phyloP scores from a whole-genome alignment of 1,140 invertebrate species.

The Aphidius gifuensis region DNA sequence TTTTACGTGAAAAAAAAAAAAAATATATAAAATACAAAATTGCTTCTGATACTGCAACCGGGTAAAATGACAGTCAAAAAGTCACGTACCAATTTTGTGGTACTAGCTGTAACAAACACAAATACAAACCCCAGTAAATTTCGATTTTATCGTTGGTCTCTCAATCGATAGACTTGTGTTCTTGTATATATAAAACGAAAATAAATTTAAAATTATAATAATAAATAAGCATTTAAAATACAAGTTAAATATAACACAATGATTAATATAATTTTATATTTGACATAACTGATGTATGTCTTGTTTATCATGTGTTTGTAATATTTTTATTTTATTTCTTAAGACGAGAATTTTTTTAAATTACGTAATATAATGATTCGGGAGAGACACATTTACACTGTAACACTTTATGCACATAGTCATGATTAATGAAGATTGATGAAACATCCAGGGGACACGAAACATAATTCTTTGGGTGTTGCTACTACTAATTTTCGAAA shows the following conservation, averaged over 20 bases:
- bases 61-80: constrained; percentile 22
- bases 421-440: constrained; percentile 27
- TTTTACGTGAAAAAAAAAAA: constrained; percentile 6
- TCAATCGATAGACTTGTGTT: not conserved
- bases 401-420: not conserved
- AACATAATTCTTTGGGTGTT: constrained; percentile 9
- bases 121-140: constrained; percentile 1
- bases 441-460: constrained; percentile 3
- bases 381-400: too few species aligned
- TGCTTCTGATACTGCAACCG: constrained; percentile 18
- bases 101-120: not conserved
- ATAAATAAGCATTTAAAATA: not conserved
- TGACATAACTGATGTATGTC: constrained; percentile 18
- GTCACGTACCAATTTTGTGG: constrained; percentile 14
- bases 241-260: not conserved
- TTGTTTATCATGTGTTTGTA: not conserved
- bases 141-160: constrained; percentile 14
- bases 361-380: too few species aligned
- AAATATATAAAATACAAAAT: too few species aligned
- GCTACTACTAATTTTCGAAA: constrained; percentile 1
- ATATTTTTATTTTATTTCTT: too few species aligned
- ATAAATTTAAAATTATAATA: not conserved
- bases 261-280: not conserved
- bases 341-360: too few species aligned
- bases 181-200: not conserved